phyloP scores from a whole-genome alignment of 2,888 invertebrate genomes.

The Hyppa rectilinea region DNA sequence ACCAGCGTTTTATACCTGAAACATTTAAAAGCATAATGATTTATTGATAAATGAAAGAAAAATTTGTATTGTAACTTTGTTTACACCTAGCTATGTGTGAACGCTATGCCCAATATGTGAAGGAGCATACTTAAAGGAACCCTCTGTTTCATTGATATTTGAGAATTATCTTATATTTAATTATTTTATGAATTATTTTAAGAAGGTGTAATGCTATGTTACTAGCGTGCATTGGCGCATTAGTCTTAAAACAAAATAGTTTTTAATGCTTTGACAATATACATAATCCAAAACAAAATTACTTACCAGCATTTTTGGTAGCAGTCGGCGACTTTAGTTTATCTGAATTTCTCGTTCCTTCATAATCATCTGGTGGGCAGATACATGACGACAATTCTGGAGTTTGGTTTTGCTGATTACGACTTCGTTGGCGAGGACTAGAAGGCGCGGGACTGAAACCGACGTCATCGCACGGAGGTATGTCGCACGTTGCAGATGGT shows the following conservation, averaged over 20 bases:
- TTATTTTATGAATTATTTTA: no score
- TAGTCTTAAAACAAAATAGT: neutral
- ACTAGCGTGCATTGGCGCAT: neutral
- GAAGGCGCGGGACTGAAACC: neutral
- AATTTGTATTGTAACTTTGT: no score
- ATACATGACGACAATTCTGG: neutral
- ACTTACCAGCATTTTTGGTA: neutral
- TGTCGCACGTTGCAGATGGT: neutral
- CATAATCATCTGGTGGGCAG: neutral
- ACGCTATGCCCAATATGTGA: no score
- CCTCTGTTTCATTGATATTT: no score
- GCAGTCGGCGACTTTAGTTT: slow-evolving; percentile 4
- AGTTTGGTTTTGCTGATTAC: neutral
- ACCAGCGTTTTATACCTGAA: no score
- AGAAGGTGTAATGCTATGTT: no score
- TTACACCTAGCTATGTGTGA: no score
- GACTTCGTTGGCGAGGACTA: neutral
- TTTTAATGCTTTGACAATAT: no score
- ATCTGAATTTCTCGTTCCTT: neutral
- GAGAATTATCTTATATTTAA: no score
- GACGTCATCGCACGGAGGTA: neutral
- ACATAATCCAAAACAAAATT: neutral
- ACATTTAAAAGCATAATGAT: no score
- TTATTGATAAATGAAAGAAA: no score
- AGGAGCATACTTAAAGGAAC: no score